A percentile compares a stretch with the other conserved stretches of the same genome.
Evolutionary conservation across 2,797 vertebrate genomes (phyloP).

Genomic region (Rhinichthys osculus): DNA sequence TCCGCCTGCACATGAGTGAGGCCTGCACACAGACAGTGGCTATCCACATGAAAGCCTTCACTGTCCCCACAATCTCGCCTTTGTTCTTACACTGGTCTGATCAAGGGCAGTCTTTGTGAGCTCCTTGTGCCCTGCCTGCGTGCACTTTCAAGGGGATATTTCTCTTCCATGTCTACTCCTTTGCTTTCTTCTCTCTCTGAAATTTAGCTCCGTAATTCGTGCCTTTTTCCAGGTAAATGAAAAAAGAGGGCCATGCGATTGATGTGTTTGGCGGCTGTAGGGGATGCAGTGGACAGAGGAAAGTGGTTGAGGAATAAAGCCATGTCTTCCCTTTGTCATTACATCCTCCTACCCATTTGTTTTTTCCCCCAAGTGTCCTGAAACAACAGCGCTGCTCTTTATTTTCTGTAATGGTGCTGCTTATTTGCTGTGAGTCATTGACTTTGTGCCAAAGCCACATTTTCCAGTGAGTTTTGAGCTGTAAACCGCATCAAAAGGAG

Average conservation of each 20-base stretch:
- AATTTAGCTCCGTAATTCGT: constrained; percentile 54
- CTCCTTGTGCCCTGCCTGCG: constrained; percentile 45
- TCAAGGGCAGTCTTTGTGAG: constrained; percentile 60
- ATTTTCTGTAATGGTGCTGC: constrained; percentile 79
- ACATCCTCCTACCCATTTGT: constrained; percentile 37
- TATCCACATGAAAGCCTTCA: constrained; percentile 59
- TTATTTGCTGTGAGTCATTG: constrained; percentile 78
- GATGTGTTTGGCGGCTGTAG: constrained; percentile 46
- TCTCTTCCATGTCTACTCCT: constrained; percentile 45
- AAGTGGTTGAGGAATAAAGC: constrained; percentile 51
- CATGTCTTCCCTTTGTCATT: constrained; percentile 52
- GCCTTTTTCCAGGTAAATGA: constrained; percentile 47
- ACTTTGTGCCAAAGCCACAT: constrained; percentile 72
- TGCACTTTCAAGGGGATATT: constrained; percentile 51
- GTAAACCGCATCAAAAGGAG: constrained; percentile 50
- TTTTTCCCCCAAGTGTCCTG: constrained; percentile 69
- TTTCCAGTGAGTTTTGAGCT: constrained; percentile 53
- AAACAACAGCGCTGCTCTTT: constrained; percentile 78
- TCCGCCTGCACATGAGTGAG: constrained; percentile 40
- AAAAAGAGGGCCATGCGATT: constrained; percentile 31
- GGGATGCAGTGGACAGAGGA: constrained; percentile 24
- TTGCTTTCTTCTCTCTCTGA: constrained; percentile 59
- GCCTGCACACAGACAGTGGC: constrained; percentile 49
- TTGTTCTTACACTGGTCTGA: constrained; percentile 61
- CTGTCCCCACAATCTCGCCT: constrained; percentile 53